Evolutionary conservation across 2,797 vertebrate species (phyloP).

Genomic region (Typhlichthys eigenmanni): DNA sequence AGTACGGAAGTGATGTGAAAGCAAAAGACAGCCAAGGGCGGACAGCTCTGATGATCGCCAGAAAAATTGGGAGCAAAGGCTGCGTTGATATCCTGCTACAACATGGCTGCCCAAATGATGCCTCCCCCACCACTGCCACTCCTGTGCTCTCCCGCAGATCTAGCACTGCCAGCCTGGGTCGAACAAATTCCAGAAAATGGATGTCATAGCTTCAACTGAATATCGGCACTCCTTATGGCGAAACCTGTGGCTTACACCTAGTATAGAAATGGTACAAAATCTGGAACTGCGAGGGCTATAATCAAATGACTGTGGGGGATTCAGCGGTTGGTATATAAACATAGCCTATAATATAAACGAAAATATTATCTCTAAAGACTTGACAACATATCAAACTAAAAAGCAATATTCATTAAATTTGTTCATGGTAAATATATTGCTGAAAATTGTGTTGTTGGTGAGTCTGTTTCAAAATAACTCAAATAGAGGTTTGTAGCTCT

Average conservation of each 20-base stretch:
- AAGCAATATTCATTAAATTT: slow-evolving; percentile 77
- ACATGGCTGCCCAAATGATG: slow-evolving; percentile 87
- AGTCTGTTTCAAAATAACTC: slow-evolving; percentile 51
- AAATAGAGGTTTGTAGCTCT: slow-evolving; percentile 51
- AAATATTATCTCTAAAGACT: slow-evolving; percentile 53
- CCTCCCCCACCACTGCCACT: slow-evolving; percentile 79
- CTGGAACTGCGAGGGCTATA: slow-evolving; percentile 7
- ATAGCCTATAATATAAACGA: slow-evolving; percentile 13
- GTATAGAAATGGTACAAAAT: slow-evolving; percentile 1
- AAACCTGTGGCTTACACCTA: not conserved
- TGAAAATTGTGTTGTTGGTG: slow-evolving; percentile 55
- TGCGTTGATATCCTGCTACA: slow-evolving; percentile 89
- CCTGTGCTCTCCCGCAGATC: slow-evolving; percentile 85
- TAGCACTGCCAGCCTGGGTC: slow-evolving; percentile 88
- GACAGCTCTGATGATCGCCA: slow-evolving; percentile 85
- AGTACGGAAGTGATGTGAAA: slow-evolving; percentile 91
- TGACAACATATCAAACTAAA: slow-evolving; percentile 72
- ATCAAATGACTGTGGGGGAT: slow-evolving; percentile 7
- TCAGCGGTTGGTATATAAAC: slow-evolving; percentile 18
- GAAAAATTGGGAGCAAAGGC: slow-evolving; percentile 84
- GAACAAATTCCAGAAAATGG: slow-evolving; percentile 81
- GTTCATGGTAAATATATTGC: slow-evolving; percentile 61
- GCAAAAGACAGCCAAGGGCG: slow-evolving; percentile 84
- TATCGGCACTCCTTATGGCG: not conserved
- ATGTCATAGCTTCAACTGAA: slow-evolving; percentile 61